Percentiles rank a stretch among this genome's conserved stretches.
Conservation (phyloP, 1,140 invertebrate species). For the Polypedilum pembai region DNA sequence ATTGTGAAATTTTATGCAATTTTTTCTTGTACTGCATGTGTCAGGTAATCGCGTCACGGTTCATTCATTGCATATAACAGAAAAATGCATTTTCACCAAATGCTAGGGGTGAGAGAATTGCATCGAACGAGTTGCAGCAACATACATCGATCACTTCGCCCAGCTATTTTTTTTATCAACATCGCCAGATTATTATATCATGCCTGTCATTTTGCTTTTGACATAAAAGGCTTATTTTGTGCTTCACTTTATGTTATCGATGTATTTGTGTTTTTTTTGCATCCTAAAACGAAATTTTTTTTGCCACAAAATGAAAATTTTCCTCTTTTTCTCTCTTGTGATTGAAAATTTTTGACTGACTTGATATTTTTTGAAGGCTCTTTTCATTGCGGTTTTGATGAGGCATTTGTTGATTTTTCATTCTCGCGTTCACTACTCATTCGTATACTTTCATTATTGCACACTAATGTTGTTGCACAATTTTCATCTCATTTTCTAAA, state of each 20-base stretch:
- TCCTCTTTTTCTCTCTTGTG: neutral
- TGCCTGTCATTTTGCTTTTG: neutral
- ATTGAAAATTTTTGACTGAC: neutral
- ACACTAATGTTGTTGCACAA: neutral
- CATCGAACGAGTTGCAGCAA: neutral
- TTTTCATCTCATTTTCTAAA: neutral
- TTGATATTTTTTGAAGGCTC: neutral
- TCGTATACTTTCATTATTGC: neutral
- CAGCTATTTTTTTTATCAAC: neutral
- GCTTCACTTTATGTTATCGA: neutral
- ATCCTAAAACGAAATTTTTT: neutral
- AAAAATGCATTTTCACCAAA: neutral
- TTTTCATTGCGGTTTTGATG: neutral
- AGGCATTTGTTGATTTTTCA: slow-evolving; percentile 12
- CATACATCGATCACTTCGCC: neutral
- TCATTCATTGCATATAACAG: neutral
- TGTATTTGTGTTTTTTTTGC: neutral
- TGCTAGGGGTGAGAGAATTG: too few relatives aligned
- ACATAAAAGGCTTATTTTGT: slow-evolving; percentile 13
- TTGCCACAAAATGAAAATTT: slow-evolving; percentile 8
- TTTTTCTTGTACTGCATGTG: slow-evolving; percentile 1
- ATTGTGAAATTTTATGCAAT: neutral
- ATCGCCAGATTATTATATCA: slow-evolving; percentile 15
- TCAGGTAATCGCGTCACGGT: neutral
- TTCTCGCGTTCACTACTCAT: neutral